Base-by-base conservation (phyloP, 1,140 invertebrate genomes). In the Portunus trituberculatus region DNA sequence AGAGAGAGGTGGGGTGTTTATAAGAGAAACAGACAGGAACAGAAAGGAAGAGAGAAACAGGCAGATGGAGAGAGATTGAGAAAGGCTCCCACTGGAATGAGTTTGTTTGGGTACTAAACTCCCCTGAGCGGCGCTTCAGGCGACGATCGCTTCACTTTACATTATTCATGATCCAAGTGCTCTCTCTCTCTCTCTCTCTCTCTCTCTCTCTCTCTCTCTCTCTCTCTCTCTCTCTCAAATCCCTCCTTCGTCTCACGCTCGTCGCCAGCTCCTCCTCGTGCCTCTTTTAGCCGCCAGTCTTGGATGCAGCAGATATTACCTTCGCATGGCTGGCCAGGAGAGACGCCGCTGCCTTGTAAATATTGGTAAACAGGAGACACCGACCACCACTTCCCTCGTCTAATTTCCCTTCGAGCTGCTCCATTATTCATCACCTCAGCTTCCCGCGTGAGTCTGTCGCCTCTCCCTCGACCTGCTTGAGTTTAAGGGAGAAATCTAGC, bases 51-150 rank as follows among this genome's bases (percentile, higher is more conserved):
- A 59, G 87, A 48, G 25, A 59, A 20, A 59, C 52, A 59, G 52
- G 16, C 52, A 59, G 52, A 45, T 25, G 46, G 48, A 91, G 48
- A 39, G 89, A 91, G 46, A 59, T 28, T 28, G 89, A 52, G 31
- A 91, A 59, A 59, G 32, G 32, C 89, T 59, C n/a, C 89, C n/a
- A 67, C 89, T 67, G 28, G 48, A 91, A 91, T 32, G 89, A 91
- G 89, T 91, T 32, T 91, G 90, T 91, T 91, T 76, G 90, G 52
- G 39, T 76, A 16, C 90, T 32, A 76, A 76, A 59, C 89, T 91
- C 46, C 46, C 59, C 46, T 28, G 84, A 87, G 31, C 84, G 67
- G n/a, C 16, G 67, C 67, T 76, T 28, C 89, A 29, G 25, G 31
- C 59, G 39, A 87, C 39, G 84, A 87, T 87, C 84, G 84, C 84